Conservation (phyloP, 1,140 invertebrate species). For the Cydia strobilella region DNA sequence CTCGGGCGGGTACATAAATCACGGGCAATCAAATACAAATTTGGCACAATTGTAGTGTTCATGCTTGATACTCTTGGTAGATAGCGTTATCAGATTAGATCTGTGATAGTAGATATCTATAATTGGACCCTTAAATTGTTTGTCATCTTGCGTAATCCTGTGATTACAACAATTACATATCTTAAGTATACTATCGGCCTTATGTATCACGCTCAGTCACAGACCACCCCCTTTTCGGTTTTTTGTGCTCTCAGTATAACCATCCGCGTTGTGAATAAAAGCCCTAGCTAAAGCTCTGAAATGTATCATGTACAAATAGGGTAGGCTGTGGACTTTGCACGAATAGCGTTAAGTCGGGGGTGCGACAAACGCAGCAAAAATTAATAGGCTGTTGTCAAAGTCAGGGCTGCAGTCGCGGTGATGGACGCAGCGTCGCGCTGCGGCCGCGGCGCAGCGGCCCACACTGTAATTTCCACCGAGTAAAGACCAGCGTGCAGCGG, state of each 20-base stretch:
- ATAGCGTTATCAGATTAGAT: too few species aligned
- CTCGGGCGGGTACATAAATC: too few species aligned
- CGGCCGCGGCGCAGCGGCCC: neutral
- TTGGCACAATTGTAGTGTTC: too few species aligned
- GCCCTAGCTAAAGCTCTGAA: neutral
- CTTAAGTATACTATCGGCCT: too few species aligned
- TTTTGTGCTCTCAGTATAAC: too few species aligned
- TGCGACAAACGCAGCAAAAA: slow-evolving; percentile 15
- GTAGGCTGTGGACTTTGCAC: neutral
- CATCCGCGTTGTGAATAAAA: neutral
- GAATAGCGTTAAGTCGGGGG: neutral
- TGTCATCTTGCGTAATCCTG: too few species aligned
- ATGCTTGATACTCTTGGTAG: too few species aligned
- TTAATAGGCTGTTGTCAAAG: slow-evolving; percentile 32
- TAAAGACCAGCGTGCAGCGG: neutral
- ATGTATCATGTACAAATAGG: neutral
- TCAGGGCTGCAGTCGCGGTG: slow-evolving; percentile 24
- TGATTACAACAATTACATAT: neutral
- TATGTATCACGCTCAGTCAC: neutral
- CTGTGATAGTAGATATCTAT: too few species aligned
- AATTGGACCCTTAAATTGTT: too few species aligned
- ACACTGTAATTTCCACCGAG: slow-evolving; percentile 5
- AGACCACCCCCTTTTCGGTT: too few species aligned
- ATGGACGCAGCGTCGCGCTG: slow-evolving; percentile 27
- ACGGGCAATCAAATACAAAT: too few species aligned